Conservation (phyloP, 2,113 vertebrate species). For the Ochotona princeps region DNA sequence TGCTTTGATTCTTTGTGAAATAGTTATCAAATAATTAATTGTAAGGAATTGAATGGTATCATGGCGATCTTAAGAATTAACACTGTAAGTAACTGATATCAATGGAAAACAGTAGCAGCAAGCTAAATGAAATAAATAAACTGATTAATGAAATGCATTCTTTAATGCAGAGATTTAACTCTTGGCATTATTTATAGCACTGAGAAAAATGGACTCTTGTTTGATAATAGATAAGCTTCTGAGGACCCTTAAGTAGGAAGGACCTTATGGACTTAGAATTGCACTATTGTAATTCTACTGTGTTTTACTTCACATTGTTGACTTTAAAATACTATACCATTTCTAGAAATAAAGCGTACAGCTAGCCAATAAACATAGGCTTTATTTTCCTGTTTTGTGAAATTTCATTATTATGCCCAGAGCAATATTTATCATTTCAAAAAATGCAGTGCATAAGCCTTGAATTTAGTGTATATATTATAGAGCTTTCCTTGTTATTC, state of each 20-base stretch:
- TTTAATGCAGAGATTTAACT: not conserved
- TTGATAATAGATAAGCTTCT: not conserved
- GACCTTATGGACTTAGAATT: not conserved
- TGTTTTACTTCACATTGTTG: conserved; percentile 14
- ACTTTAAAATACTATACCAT: not conserved
- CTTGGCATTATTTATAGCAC: not conserved
- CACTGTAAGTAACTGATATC: not conserved
- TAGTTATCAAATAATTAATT: not conserved
- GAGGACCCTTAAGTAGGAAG: not conserved
- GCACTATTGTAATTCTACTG: not conserved
- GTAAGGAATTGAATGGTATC: not conserved
- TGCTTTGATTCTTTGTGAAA: not conserved
- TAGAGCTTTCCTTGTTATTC: conserved; percentile 64
- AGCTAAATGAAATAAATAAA: not conserved
- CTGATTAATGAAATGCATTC: conserved; percentile 10
- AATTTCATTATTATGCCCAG: not conserved
- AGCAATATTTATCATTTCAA: conserved; percentile 62
- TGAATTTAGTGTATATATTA: conserved; percentile 58
- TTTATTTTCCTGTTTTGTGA: conserved; percentile 58
- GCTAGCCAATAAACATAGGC: not conserved
- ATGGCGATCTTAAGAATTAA: not conserved
- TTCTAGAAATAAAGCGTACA: conserved; percentile 30
- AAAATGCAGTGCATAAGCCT: conserved; percentile 67
- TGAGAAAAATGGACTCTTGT: not conserved
- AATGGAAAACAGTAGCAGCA: conserved; percentile 17